phyloP scores from a whole-genome alignment of 92 coral and sea anemone genomes.

The Epizoanthus illoricatus region DNA sequence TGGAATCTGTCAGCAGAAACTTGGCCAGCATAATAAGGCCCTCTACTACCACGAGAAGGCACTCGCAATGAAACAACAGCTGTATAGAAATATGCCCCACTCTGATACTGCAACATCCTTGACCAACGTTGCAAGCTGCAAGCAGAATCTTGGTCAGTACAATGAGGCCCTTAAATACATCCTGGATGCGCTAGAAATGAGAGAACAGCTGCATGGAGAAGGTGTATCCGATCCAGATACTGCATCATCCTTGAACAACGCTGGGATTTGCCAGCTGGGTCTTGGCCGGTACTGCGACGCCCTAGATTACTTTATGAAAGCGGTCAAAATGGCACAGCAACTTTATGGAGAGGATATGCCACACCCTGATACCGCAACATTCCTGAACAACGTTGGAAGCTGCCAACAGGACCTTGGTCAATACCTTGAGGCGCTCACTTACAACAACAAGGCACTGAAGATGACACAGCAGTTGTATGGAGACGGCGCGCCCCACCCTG shows the following conservation, averaged over 20 bases:
- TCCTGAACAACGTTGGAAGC: not conserved
- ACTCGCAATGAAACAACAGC: not conserved
- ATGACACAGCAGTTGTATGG: not conserved
- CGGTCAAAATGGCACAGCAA: too few relatives aligned
- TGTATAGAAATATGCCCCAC: not conserved
- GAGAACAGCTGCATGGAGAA: too few relatives aligned
- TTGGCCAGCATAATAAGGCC: constrained; percentile 3
- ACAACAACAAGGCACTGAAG: too few relatives aligned
- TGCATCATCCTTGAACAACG: constrained; percentile 8
- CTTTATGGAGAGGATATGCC: not conserved
- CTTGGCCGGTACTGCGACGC: not conserved
- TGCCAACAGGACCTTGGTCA: not conserved
- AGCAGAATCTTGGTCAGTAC: not conserved
- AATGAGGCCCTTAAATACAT: too few relatives aligned
- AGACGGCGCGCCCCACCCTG: not conserved
- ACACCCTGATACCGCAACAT: constrained; percentile 8
- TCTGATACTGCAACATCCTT: not conserved
- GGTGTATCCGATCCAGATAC: not conserved
- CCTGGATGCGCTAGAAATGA: not conserved
- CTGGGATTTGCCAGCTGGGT: not conserved
- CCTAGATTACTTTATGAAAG: not conserved
- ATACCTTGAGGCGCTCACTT: not conserved
- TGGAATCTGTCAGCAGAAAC: constrained; percentile 10
- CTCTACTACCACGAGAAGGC: not conserved
- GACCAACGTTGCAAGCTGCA: not conserved